phyloP scores from a whole-genome alignment of 2,888 invertebrate species.

The Eugnorisma glareosa region DNA sequence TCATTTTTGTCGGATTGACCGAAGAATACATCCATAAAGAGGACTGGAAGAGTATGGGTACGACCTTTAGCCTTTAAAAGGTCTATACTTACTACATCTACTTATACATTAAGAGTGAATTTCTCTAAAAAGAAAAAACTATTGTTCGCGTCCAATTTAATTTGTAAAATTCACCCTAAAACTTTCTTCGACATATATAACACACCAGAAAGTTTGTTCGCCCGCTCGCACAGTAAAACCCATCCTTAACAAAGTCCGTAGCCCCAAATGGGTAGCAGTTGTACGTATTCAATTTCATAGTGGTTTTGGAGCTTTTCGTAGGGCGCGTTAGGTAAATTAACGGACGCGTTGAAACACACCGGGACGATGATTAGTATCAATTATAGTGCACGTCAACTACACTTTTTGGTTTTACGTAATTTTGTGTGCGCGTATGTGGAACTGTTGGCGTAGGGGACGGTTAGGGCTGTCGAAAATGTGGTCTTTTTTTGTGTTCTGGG shows the following conservation, averaged over 20 bases:
- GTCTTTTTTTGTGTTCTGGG: not conserved
- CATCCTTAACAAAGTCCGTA: slow-evolving; percentile 65
- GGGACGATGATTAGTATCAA: slow-evolving; percentile 66
- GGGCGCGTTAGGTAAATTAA: slow-evolving; percentile 73
- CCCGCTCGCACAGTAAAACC: slow-evolving; percentile 55
- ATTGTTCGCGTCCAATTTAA: too few relatives aligned
- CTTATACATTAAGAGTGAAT: not conserved
- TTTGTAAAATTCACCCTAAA: not conserved
- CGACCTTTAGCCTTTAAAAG: not conserved
- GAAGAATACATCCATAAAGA: not conserved
- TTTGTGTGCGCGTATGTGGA: slow-evolving; percentile 10
- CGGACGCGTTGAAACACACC: slow-evolving; percentile 72
- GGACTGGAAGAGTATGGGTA: not conserved
- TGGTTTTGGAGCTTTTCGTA: slow-evolving; percentile 72
- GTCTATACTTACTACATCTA: not conserved
- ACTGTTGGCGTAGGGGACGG: not conserved
- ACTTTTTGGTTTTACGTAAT: slow-evolving; percentile 43
- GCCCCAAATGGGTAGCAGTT: slow-evolving; percentile 75
- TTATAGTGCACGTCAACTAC: slow-evolving; percentile 58
- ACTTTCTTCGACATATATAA: not conserved
- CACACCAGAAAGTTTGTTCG: not conserved
- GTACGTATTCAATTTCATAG: slow-evolving; percentile 75
- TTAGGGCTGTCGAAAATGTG: slow-evolving; percentile 25
- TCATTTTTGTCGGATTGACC: not conserved
- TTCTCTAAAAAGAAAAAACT: not conserved